Conservation (phyloP, 2,888 invertebrate genomes). For the Andrena trimmerana region DNA sequence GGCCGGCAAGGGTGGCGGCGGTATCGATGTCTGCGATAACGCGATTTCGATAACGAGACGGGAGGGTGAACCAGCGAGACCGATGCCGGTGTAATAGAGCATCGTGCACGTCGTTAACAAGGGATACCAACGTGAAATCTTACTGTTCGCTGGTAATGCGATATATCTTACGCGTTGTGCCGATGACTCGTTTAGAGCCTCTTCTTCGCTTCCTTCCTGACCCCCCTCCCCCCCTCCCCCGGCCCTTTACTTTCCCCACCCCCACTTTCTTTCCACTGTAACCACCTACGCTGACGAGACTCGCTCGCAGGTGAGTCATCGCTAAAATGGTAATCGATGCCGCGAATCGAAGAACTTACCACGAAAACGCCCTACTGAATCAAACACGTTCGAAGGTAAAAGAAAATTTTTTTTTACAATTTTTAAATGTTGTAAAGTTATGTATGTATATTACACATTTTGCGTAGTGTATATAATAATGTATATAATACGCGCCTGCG, state of each 20-base stretch:
- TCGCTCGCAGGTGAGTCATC: conserved; percentile 52
- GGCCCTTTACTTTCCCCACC: background rate
- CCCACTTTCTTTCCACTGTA: conserved; percentile 3
- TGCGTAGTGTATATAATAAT: too few species aligned
- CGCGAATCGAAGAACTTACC: conserved; percentile 46
- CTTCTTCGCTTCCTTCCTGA: conserved; percentile 41
- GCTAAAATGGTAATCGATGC: conserved; percentile 55
- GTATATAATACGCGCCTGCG: too few species aligned
- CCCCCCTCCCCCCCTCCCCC: background rate
- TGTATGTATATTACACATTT: too few species aligned
- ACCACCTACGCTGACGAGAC: conserved; percentile 38
- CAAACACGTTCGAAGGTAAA: too few species aligned
- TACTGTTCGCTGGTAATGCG: conserved; percentile 56
- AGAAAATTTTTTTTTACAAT: too few species aligned
- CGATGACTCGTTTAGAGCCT: conserved; percentile 42
- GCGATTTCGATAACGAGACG: conserved; percentile 63
- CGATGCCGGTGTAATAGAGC: conserved; percentile 15
- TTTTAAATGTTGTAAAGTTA: too few species aligned
- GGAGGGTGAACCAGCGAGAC: conserved; percentile 41
- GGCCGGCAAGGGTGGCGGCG: conserved; percentile 25
- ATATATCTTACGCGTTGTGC: conserved; percentile 46
- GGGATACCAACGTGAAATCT: conserved; percentile 61
- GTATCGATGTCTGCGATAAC: conserved; percentile 68
- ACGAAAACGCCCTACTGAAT: too few species aligned
- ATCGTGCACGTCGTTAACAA: conserved; percentile 43